Conservation (phyloP, 2,888 invertebrate genomes). For the Apamea epomidion region DNA sequence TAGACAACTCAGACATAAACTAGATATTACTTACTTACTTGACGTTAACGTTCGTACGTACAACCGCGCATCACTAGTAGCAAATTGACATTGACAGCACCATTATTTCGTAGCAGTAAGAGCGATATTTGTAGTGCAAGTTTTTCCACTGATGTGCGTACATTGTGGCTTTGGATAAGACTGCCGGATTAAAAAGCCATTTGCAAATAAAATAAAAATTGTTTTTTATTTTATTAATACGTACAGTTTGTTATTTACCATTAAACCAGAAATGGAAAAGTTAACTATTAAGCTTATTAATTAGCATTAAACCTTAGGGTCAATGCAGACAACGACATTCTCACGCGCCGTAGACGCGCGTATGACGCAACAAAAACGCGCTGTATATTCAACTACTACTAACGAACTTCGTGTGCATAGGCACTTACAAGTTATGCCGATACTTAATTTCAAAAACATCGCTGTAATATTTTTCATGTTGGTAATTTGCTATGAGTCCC, state of each 20-base stretch:
- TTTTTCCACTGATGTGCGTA: neutral
- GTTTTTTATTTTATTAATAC: neutral
- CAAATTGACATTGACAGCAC: too few species aligned
- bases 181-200: neutral
- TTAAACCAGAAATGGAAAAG: neutral
- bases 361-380: neutral
- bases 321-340: too few species aligned
- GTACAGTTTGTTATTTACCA: too few species aligned
- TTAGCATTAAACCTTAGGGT: too few species aligned
- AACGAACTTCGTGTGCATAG: neutral
- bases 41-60: constrained; percentile 1
- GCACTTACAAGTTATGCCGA: neutral
- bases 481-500: constrained; percentile 25
- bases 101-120: neutral
- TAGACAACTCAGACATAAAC: constrained; percentile 40
- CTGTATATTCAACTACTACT: neutral
- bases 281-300: constrained; percentile 23
- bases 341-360: too few species aligned
- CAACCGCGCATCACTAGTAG: too few species aligned
- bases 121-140: neutral
- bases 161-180: constrained; percentile 18
- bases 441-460: constrained; percentile 16
- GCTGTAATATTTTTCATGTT: constrained; percentile 13
- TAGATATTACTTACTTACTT: constrained; percentile 12
- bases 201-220: constrained; percentile 33